Conservation (phyloP, 2,888 invertebrate genomes). For the Epiperipatus broadwayi region DNA sequence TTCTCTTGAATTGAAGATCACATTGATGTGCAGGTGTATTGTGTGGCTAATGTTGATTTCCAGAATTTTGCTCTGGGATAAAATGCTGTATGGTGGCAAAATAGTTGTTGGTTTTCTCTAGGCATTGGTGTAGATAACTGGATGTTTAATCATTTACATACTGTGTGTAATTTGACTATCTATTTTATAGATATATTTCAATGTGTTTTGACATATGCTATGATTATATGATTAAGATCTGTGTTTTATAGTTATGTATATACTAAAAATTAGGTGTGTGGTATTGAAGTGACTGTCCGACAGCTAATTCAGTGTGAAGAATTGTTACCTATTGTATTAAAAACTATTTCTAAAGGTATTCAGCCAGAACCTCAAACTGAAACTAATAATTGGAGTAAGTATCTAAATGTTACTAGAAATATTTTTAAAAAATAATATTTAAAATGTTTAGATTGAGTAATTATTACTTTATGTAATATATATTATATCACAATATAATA, state of each 20-base stretch:
- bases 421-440: background rate
- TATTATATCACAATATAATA: too few species aligned
- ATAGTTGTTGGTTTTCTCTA: too few species aligned
- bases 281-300: conserved; percentile 54
- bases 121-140: too few species aligned
- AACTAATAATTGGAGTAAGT: conserved; percentile 30
- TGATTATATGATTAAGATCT: conserved; percentile 13
- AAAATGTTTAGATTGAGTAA: background rate
- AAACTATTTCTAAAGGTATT: conserved; percentile 50
- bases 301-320: conserved; percentile 59
- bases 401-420: conserved; percentile 13
- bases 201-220: too few species aligned
- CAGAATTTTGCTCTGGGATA: too few species aligned
- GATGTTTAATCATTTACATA: too few species aligned
- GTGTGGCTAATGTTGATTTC: too few species aligned
- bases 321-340: conserved; percentile 56
- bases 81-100: too few species aligned
- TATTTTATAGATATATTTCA: too few species aligned
- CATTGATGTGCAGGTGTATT: too few species aligned
- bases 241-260: conserved; percentile 20
- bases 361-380: conserved; percentile 35
- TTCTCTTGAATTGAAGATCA: too few species aligned
- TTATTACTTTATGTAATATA: background rate
- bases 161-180: too few species aligned
- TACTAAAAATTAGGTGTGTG: conserved; percentile 16